These are phyloP conservation scores for Gymnarchus niloticus DNA, from an alignment of 2,113 vertebrate genomes.

Conservation along the genomic window DNA sequence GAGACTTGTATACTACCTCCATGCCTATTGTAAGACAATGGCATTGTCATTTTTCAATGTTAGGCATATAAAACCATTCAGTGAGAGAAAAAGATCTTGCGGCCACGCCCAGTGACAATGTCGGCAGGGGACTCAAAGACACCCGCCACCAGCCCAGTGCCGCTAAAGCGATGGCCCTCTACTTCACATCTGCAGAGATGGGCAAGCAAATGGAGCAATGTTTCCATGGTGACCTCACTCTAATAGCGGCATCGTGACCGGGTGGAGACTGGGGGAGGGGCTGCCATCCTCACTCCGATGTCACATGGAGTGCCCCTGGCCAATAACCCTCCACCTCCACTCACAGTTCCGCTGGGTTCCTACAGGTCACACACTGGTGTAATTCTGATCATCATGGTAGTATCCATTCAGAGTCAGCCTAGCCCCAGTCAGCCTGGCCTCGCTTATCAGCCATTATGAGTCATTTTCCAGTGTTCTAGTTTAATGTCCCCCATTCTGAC, in stretches of 20 bases:
- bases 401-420: neutral
- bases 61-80: neutral
- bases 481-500: neutral
- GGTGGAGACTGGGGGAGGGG: slow-evolving; percentile 9
- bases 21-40: neutral
- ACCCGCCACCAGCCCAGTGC: neutral
- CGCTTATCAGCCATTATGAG: too few species aligned
- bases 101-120: neutral
- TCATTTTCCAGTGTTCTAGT: neutral
- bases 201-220: neutral
- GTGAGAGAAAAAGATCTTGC: neutral
- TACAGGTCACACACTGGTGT: neutral
- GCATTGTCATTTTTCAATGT: neutral
- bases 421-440: neutral
- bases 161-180: neutral
- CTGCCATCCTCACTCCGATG: slow-evolving; percentile 3
- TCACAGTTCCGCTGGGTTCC: neutral
- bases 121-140: neutral
- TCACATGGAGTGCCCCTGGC: slow-evolving; percentile 22
- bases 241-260: neutral
- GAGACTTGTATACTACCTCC: neutral
- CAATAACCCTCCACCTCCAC: neutral
- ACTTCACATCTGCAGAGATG: neutral
- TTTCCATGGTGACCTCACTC: slow-evolving; percentile 11
- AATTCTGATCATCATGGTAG: neutral